Evolutionary conservation across 1,140 invertebrate species (phyloP).

Genomic region (Propsilocerus akamusi): DNA sequence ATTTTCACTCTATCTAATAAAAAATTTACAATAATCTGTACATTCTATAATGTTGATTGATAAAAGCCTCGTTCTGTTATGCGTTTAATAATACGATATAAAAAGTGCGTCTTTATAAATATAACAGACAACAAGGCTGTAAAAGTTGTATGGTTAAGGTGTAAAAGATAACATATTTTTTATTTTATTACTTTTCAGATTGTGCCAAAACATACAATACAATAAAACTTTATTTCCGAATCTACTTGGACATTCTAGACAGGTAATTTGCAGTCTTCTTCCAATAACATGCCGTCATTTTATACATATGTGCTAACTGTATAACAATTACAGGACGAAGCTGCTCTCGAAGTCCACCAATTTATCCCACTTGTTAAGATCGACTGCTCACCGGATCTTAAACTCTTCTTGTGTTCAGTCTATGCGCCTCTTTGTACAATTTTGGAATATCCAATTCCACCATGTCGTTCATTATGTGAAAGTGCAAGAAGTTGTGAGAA

Average conservation of each 20-base stretch:
- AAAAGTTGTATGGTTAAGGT: no score
- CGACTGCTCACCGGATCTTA: constrained; percentile 81
- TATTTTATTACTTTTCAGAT: no score
- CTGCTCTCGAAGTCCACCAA: constrained; percentile 80
- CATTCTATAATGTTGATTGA: no score
- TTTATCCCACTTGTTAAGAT: constrained; percentile 93
- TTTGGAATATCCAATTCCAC: constrained; percentile 72
- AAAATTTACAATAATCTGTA: no score
- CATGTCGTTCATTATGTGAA: constrained; percentile 79
- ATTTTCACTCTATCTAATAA: no score
- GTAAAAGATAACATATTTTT: no score
- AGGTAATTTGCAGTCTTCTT: constrained; percentile 22
- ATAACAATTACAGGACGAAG: constrained; percentile 58
- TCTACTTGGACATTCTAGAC: constrained; percentile 76
- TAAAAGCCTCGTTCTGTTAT: no score
- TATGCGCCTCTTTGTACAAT: constrained; percentile 94
- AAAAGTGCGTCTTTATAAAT: no score
- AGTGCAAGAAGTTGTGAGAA: constrained; percentile 80
- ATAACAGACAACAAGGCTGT: no score
- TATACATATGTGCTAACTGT: background rate
- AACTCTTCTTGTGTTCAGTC: constrained; percentile 90
- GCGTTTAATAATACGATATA: no score
- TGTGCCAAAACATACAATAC: constrained; percentile 76
- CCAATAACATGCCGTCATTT: background rate
- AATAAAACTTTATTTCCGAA: constrained; percentile 96